Evolutionary conservation across 2,797 vertebrate species (phyloP).

Genomic region (Amazonetta brasiliensis): DNA sequence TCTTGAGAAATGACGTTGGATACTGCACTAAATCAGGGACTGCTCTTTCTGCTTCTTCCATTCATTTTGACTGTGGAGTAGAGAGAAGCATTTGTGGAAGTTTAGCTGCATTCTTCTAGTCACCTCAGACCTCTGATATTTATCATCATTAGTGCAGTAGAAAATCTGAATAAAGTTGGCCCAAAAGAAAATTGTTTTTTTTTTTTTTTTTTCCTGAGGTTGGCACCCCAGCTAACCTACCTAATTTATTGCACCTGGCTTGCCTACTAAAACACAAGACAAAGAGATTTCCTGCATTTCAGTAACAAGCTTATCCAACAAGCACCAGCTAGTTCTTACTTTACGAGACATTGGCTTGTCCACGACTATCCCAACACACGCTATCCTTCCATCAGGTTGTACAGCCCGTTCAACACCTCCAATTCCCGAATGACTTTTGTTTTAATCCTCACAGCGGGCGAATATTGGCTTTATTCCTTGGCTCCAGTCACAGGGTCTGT

Average conservation of each 20-base stretch:
- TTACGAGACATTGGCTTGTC: not conserved
- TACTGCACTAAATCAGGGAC: not conserved
- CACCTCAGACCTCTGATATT: not conserved
- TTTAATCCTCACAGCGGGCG: not conserved
- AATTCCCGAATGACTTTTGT: not conserved
- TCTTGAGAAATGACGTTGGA: not conserved
- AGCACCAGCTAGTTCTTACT: not conserved
- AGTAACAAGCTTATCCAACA: conserved; percentile 2
- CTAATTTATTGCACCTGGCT: not conserved
- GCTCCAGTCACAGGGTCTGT: not conserved
- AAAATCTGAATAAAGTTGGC: not conserved
- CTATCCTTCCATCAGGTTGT: not conserved
- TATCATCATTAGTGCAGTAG: not conserved
- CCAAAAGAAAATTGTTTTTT: not conserved
- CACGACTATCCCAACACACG: not conserved
- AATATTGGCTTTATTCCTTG: conserved; percentile 24
- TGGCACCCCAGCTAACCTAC: not conserved
- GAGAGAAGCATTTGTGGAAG: not conserved
- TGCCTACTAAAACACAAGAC: not conserved
- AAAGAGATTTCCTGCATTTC: not conserved
- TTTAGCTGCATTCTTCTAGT: not conserved
- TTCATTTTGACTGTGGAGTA: not conserved
- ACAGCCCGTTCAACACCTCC: not conserved
- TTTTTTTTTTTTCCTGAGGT: conserved; percentile 13
- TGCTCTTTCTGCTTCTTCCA: not conserved